Percentiles rank a stretch among this genome's conserved stretches.
phyloP scores from a whole-genome alignment of 2,888 invertebrate species.

The Meghimatium bilineatum region DNA sequence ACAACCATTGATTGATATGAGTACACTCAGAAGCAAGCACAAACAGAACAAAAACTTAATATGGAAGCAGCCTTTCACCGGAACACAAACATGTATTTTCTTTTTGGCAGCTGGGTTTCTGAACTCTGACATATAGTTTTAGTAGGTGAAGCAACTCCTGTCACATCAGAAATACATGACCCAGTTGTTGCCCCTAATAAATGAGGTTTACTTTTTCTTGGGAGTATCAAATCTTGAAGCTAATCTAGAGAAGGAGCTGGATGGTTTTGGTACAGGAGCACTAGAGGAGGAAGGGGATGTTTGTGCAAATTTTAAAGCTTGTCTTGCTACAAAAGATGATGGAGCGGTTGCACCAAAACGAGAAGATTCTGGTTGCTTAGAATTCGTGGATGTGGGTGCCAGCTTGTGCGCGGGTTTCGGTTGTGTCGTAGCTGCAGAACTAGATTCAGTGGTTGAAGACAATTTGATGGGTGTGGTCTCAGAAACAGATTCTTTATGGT shows the following conservation, averaged over 20 bases:
- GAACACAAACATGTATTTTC: slow-evolving; percentile 36
- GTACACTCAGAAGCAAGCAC: neutral
- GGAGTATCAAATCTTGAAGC: slow-evolving; percentile 28
- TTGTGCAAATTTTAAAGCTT: slow-evolving; percentile 32
- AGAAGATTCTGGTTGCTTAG: neutral
- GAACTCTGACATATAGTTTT: neutral
- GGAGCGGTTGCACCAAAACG: slow-evolving; percentile 9
- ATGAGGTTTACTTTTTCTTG: neutral
- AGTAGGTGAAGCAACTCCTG: neutral
- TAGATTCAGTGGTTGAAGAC: neutral
- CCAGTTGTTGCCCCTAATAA: neutral
- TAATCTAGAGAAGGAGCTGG: slow-evolving; percentile 13
- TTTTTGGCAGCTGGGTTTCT: neutral
- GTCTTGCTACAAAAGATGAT: slow-evolving; percentile 30
- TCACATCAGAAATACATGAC: neutral
- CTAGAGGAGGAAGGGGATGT: slow-evolving; percentile 16
- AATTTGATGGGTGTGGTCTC: too few species aligned
- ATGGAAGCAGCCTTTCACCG: neutral
- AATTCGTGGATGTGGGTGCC: neutral
- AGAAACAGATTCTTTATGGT: neutral
- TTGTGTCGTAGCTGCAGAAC: neutral
- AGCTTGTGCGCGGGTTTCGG: too few species aligned
- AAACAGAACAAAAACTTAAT: neutral
- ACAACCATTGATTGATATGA: neutral
- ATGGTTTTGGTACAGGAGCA: slow-evolving; percentile 5